These are phyloP conservation scores for Dicroscelio sp. DNA, from an alignment of 2,888 invertebrate genomes.

Conservation along the genomic window DNA sequence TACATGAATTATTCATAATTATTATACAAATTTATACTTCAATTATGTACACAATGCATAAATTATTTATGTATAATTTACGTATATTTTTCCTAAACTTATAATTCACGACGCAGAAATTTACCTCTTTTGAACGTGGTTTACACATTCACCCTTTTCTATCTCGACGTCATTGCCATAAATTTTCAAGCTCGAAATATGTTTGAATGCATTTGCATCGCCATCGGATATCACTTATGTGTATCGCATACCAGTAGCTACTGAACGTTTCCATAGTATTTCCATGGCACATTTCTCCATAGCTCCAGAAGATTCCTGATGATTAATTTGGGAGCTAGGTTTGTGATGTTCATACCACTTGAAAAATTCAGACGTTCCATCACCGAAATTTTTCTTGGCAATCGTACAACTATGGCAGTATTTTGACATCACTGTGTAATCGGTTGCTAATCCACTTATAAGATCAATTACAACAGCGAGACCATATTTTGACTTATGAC, in stretches of 20 bases:
- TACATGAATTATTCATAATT: no score
- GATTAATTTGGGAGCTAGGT: background rate
- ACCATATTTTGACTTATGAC: slow-evolving; percentile 22
- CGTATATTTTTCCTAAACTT: no score
- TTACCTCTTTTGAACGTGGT: slow-evolving; percentile 16
- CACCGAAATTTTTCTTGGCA: slow-evolving; percentile 45
- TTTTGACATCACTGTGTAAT: slow-evolving; percentile 64
- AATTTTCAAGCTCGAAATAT: slow-evolving; percentile 1
- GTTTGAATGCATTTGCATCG: slow-evolving; percentile 12
- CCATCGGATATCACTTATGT: slow-evolving; percentile 25
- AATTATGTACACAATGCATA: background rate
- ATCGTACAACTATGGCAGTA: slow-evolving; percentile 67
- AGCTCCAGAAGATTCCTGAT: slow-evolving; percentile 17
- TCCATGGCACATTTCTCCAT: slow-evolving; percentile 11
- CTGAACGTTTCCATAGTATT: slow-evolving; percentile 29
- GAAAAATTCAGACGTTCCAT: slow-evolving; percentile 59
- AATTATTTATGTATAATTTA: background rate
- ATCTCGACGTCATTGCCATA: slow-evolving; percentile 12
- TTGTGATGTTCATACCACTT: slow-evolving; percentile 15
- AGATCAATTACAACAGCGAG: slow-evolving; percentile 1
- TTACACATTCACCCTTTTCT: slow-evolving; percentile 35
- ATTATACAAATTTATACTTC: no score
- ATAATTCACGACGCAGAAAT: background rate
- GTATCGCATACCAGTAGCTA: background rate
- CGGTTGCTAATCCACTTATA: background rate